Evolutionary conservation across 2,113 vertebrate genomes (phyloP), one percentile per base, ranked within the genome.

Genomic region (Carassius auratus): DNA sequence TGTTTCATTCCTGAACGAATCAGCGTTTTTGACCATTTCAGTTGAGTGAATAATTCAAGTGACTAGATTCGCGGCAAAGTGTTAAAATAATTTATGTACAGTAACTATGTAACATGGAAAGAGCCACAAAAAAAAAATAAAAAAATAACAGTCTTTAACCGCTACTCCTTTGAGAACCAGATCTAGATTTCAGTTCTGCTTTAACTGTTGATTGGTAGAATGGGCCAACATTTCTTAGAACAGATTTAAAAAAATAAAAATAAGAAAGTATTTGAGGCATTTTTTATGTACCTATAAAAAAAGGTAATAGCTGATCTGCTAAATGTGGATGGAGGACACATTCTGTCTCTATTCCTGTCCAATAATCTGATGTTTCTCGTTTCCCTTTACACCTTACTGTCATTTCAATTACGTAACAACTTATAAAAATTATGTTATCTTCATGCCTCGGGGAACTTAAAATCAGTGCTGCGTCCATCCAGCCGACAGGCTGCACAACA

Each of bases 341-440:
- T 73, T 80, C n/a, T 62, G n/a, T 73, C 33, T 30, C 76, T 71
- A 57, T 61, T 85, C 38, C 76, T 81, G 64, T 66, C 84, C 30
- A 55, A 42, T 69, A 85, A 79, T 45, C 30, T 23, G 75, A 78
- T 75, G 14, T 84, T 36, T 76, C 61, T 42, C 42, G 23, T 78
- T 55, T 68, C 9, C 2, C n/a, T 45, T 52, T 38, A 15, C 21
- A 74, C 50, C 9, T 59, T 30, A 76, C 36, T 76, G 59, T 36
- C 14, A 26, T 85, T 81, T 81, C 36, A 81, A 48, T 81, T 66
- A 81, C n/a, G 12, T 12, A 79, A 12, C 50, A 79, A n/a, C 10
- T 62, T 79, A 62, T 64, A 42, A 13, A 81, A 81, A 81, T n/a
- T 48, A 33, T 55, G 30, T 82, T 82, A 82, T 82, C 64, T 52